Evolutionary conservation across 2,113 vertebrate species (phyloP).

Genomic region (Dasyprocta punctata): DNA sequence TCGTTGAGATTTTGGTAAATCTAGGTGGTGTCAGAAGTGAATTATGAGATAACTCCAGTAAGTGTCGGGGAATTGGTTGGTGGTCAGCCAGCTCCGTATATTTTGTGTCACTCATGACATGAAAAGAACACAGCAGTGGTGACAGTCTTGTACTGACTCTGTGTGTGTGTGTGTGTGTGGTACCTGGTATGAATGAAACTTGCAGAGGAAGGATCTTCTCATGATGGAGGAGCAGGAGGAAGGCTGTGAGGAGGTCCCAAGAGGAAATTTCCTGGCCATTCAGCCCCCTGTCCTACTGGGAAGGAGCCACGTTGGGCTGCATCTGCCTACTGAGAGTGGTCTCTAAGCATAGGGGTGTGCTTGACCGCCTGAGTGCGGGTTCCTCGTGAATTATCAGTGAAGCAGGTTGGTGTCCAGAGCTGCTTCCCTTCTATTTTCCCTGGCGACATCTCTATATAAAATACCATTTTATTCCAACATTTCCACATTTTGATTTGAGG

Average conservation of each 20-base stretch:
- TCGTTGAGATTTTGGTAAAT: background rate
- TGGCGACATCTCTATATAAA: background rate
- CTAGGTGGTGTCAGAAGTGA: background rate
- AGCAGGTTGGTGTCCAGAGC: background rate
- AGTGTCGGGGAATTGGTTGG: background rate
- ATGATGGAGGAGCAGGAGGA: background rate
- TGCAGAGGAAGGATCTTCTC: background rate
- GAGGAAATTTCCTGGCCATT: background rate
- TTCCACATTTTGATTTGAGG: background rate
- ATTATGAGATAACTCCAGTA: background rate
- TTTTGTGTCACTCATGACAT: background rate
- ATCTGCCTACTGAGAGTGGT: background rate
- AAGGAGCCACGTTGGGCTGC: background rate
- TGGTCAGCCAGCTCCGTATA: background rate
- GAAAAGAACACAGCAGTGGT: background rate
- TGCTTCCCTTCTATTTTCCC: background rate
- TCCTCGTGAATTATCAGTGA: background rate
- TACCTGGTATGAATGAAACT: background rate
- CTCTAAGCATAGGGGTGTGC: background rate
- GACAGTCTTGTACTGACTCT: background rate
- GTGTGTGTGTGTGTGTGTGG: background rate
- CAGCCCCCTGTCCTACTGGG: background rate
- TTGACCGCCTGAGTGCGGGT: background rate
- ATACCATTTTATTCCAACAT: background rate
- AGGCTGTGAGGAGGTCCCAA: background rate